Base-by-base conservation (phyloP, 2,797 vertebrate genomes). In the Cheracebus regulus region DNA sequence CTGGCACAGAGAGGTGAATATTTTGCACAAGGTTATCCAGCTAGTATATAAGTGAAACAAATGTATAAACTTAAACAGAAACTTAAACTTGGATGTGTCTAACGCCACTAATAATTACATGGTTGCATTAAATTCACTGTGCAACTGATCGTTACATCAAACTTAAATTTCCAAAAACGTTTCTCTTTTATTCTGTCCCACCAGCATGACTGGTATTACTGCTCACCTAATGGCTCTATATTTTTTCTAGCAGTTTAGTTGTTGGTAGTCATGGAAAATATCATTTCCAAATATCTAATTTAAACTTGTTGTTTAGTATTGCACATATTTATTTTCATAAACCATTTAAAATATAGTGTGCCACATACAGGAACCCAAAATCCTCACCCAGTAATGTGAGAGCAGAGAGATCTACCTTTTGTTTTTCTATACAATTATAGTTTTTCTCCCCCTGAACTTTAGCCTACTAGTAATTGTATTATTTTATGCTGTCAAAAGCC, bases 401-500 rank as follows among this genome's bases (percentile, higher is more conserved):
- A 85, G 24, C 6, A 89, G 11, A 52, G 11, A 48, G 2, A 93
- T 24, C 19, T 89, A 61, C n/a, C 11, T 73, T 50, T 61, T 2
- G 1, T 11, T 7, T 22, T 9, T 7, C 24, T 7, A 24, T 13
- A 52, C 26, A 70, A 58, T 7, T 48, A 41, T 50, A 81, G n/a
- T 15, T 97, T 89, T 64, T 89, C 95, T 78, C 1, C 30, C 61
- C 33, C 20, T 88, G 76, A 91, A 76, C 82, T 94, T 96, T 11
- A 90, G n/a, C 70, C n/a, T 28, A 83, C 5, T 88, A 33, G 33
- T 78, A 95, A 96, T 92, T 97, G 70, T 90, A 73, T 97, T 89
- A 84, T 88, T 96, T 94, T 93, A 81, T 95, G 30, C 90, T 95
- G 88, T 86, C 86, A 94, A 90, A 97, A 89, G 72, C 14, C 79